phyloP scores from a whole-genome alignment of 2,888 invertebrate species.

The Athrips mouffetella region DNA sequence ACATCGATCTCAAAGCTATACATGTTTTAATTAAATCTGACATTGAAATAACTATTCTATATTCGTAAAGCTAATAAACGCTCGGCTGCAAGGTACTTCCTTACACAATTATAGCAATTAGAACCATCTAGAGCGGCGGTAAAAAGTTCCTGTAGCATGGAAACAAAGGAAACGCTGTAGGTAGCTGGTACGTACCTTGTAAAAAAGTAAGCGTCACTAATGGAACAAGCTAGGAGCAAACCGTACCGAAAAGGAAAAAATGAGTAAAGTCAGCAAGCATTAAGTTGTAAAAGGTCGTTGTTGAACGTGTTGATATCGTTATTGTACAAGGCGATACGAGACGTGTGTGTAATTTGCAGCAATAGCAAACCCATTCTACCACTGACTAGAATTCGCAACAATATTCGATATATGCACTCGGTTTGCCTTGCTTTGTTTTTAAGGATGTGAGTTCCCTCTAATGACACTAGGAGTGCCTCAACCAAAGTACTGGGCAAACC shows the following conservation, averaged over 20 bases:
- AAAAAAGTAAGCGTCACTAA: constrained; percentile 26
- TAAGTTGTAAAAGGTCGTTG: constrained; percentile 40
- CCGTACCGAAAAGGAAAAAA: constrained; percentile 28
- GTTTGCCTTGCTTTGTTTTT: no score
- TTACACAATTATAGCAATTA: constrained; percentile 35
- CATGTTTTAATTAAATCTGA: constrained; percentile 18
- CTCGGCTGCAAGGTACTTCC: constrained; percentile 34
- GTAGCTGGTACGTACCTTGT: constrained; percentile 1
- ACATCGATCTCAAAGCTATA: not conserved
- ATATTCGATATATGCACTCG: no score
- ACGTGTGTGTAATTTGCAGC: not conserved
- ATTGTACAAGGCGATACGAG: constrained; percentile 48
- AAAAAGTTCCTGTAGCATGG: constrained; percentile 27
- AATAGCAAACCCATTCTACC: no score
- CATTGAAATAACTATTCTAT: constrained; percentile 25
- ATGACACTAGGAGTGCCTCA: no score
- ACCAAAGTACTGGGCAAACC: no score
- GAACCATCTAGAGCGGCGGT: constrained; percentile 30
- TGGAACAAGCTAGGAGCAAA: constrained; percentile 32
- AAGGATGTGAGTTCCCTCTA: no score
- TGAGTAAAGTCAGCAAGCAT: constrained; percentile 24
- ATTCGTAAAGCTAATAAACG: constrained; percentile 27
- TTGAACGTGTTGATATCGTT: constrained; percentile 55
- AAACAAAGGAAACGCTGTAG: no score
- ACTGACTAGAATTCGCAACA: no score